phyloP scores from a whole-genome alignment of 1,140 invertebrate species.

The Anastrepha ludens region DNA sequence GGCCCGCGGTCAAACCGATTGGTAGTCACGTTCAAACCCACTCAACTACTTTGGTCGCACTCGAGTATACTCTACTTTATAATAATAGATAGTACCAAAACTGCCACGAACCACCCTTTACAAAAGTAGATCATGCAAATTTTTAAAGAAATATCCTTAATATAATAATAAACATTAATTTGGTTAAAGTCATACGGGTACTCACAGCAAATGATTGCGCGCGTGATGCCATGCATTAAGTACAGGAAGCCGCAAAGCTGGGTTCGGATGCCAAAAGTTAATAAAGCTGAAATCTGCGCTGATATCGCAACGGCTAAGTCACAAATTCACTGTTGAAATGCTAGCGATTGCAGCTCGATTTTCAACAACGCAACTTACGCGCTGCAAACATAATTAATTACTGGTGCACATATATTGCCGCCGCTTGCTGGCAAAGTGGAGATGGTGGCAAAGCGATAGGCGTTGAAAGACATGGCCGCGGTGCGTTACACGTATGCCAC shows the following conservation, averaged over 20 bases:
- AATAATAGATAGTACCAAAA: too few species aligned
- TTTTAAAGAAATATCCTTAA: neutral
- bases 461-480: neutral
- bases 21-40: too few species aligned
- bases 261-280: conserved; percentile 37
- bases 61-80: too few species aligned
- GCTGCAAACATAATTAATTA: conserved; percentile 48
- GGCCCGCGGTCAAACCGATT: too few species aligned
- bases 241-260: neutral
- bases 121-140: too few species aligned
- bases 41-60: too few species aligned
- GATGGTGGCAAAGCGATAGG: conserved; percentile 29
- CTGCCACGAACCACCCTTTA: too few species aligned
- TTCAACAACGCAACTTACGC: neutral
- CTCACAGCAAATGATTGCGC: neutral
- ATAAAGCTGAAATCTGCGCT: conserved; percentile 27
- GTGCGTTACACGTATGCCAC: neutral
- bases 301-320: neutral
- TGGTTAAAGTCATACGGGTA: neutral
- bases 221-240: conserved; percentile 15
- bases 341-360: conserved; percentile 29
- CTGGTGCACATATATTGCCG: conserved; percentile 15
- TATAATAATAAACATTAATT: neutral
- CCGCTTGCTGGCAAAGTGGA: conserved; percentile 1
- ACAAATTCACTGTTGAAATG: conserved; percentile 28